Evolutionary conservation across 1,140 invertebrate species (phyloP), one percentile per base, ranked within the genome.

Genomic region (Hormaphis cornu): DNA sequence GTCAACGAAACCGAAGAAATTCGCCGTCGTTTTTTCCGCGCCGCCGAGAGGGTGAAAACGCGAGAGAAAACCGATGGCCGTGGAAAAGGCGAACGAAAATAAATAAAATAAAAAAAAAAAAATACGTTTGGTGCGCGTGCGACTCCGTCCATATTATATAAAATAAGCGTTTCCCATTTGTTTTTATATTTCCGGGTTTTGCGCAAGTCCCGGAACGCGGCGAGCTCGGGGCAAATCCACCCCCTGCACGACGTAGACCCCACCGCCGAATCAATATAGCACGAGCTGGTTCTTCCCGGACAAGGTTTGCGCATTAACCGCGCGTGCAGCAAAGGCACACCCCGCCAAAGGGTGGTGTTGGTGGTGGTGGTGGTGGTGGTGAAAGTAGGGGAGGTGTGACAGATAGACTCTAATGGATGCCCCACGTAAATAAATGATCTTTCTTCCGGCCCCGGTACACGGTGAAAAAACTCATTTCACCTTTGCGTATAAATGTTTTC

Each of bases 161-260:
- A n/a, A n/a, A n/a, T 66, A 66, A 66, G 61, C 61, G 61, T 66
- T 66, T 66, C 28, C 61, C 61, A 66, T 66, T 66, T 50, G 61
- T 66, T 66, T 66, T 48, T 66, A 30, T 66, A 48, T 46, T 66
- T 66, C 61, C 61, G 61, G 61, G 44, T 48, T 46, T 66, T 66
- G 61, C 61, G 61, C 61, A 66, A 50, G 61, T 66, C 61, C 61
- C 61, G 35, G 18, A 66, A 33, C 61, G 35, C 30, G 44, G 26
- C 28, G 28, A 66, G 61, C 61, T 66, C 35, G 61, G 61, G 61
- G 28, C 50, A 66, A 66, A 66, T 66, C 61, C 61, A 44, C 61
- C 61, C 61, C 61, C 5, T 14, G 35, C 14, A n/a, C n/a, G n/a
- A n/a, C n/a, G 42, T 61, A 61, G 58, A 61, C 58, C 58, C 58